Evolutionary conservation across 2,797 vertebrate species (phyloP), one percentile per base, ranked within the genome.

Genomic region (Menidia menidia): DNA sequence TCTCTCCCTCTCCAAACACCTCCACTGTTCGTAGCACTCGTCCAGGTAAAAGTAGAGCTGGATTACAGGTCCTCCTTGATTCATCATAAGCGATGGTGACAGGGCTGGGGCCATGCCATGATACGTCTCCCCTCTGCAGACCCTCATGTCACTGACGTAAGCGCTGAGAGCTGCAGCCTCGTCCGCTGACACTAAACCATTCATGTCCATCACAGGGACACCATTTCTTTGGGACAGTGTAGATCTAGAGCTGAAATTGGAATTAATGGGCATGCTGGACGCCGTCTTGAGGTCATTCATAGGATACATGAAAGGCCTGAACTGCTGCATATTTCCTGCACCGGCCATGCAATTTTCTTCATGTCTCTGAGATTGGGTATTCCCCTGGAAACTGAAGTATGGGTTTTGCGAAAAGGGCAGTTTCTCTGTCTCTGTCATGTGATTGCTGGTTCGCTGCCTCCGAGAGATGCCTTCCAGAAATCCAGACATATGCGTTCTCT

Each of bases 21-120:
- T 96, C 93, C 94, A 96, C 78, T 98, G 96, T 64, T 97, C 95
- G 1, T 91, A 95, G 77, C 97, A 97, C 69, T 98, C 94, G 15
- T 98, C 96, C 69, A 98, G 88, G 71, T 90, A 88, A 80, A 92
- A 57, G 32, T 95, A 93, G 56, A 97, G 93, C 69, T 96, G 95
- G 2, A 90, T 93, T 77, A 89, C 86, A 64, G 93, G 86, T 75
- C 87, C 89, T 57, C 86, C 92, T 31, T 85, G 89, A 69, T 85
- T 92, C 85, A 93, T 96, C 75, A 88, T 81, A 80, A 89, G 89
- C 55, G 92, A 87, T 73, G 93, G 79, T 61, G 82, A 86, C 80
- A 91, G 82, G 2, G 85, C 84, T 67, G 94, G 90, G 35, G 90
- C 51, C 8, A 93, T 89, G 48, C 92, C 90, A 53, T 93, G 65